Evolutionary conservation across 2,113 vertebrate genomes (phyloP).

Genomic region (Ammospiza nelsoni): DNA sequence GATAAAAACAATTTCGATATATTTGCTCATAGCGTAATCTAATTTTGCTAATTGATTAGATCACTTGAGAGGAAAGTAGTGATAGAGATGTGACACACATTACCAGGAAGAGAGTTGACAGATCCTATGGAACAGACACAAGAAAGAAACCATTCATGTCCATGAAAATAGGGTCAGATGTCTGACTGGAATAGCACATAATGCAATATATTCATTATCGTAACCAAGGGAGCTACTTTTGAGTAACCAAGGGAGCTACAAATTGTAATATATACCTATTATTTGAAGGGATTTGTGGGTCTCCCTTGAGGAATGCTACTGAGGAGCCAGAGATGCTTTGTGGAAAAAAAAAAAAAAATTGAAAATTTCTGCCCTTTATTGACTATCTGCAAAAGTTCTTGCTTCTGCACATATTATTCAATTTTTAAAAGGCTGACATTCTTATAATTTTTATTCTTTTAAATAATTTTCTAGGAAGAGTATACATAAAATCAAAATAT

Average conservation of each 20-base stretch:
- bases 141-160: neutral
- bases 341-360: neutral
- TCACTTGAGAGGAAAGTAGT: neutral
- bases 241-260: neutral
- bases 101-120: neutral
- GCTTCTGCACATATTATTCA: neutral
- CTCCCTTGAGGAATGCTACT: neutral
- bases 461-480: neutral
- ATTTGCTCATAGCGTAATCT: neutral
- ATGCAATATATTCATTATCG: neutral
- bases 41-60: neutral
- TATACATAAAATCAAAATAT: neutral
- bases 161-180: neutral
- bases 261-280: neutral
- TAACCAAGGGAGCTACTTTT: neutral
- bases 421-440: neutral
- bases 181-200: neutral
- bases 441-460: neutral
- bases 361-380: neutral
- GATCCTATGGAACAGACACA: neutral
- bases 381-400: neutral
- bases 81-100: neutral
- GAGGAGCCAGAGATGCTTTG: neutral
- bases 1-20: neutral
- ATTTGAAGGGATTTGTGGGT: neutral